These are phyloP conservation scores for Danaus melanippus DNA, from an alignment of 1,140 invertebrate genomes.

Conservation along the genomic window DNA sequence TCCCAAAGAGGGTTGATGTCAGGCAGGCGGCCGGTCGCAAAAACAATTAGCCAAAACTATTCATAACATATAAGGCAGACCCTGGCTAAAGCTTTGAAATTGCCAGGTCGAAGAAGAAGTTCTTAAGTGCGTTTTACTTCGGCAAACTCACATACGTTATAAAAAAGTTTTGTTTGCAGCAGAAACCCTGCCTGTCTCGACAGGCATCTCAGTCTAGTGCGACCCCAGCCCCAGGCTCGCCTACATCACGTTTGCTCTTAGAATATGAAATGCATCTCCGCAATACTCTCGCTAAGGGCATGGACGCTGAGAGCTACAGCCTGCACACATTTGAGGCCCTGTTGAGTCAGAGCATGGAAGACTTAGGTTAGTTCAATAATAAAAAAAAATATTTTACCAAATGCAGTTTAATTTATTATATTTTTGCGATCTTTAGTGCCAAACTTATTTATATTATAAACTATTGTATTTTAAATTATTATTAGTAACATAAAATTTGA, in stretches of 20 bases:
- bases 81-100: too few relatives aligned
- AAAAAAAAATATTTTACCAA: slow-evolving; percentile 5
- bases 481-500: too few relatives aligned
- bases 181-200: slow-evolving; percentile 63
- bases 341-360: slow-evolving; percentile 95
- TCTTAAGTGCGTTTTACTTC: too few relatives aligned
- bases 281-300: slow-evolving; percentile 94
- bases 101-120: too few relatives aligned
- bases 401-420: not conserved
- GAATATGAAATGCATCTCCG: slow-evolving; percentile 97
- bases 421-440: too few relatives aligned
- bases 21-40: too few relatives aligned
- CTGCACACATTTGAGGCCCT: slow-evolving; percentile 94
- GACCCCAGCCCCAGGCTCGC: slow-evolving; percentile 86
- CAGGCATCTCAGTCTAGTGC: slow-evolving; percentile 72
- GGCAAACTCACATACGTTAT: not conserved
- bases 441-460: too few relatives aligned
- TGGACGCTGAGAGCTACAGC: slow-evolving; percentile 95
- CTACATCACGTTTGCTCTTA: slow-evolving; percentile 87
- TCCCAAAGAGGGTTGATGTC: too few relatives aligned
- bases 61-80: too few relatives aligned
- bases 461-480: too few relatives aligned
- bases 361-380: slow-evolving; percentile 79
- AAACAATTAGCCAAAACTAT: too few relatives aligned
- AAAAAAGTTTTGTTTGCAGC: slow-evolving; percentile 15